Base-by-base conservation (phyloP, 2,888 invertebrate species). In the Ctena decussata region DNA sequence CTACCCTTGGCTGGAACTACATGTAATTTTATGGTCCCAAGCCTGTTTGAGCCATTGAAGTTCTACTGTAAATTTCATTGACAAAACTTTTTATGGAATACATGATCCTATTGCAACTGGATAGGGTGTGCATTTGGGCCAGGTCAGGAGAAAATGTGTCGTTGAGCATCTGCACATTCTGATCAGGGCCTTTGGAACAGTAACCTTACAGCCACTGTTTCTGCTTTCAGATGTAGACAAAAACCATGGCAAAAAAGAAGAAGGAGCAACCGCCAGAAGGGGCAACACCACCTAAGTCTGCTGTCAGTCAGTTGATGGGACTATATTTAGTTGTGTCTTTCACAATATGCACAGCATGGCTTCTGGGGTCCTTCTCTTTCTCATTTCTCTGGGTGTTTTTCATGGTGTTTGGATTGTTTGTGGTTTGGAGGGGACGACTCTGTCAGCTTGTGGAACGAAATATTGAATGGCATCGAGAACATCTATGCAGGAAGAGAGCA, bases 401-500 rank as follows among this genome's bases (percentile, higher is more conserved):
- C 21, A 90, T 95, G 21, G 90, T 94, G 30, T 92, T 93, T 35
- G 82, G 92, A 65, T 85, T 95, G 30, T 95, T 95, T 83, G 72
- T 93, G 0, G 87, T 95, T 21, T 95, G 95, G 95, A 93, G 91
- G 84, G 91, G 94, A 27, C 93, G 94, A 81, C 91, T 95, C 41
- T 84, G 91, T 35, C 87, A 89, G 39, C 90, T 95, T 73, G 92
- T 94, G 30, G 93, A 93, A 37, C 91, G 91, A 73, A 93, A 93
- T 69, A 78, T 95, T 39, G 90, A 91, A 65, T 86, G 93, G 78
- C 93, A 94, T 60, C 94, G 94, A 74, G 83, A 95, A 0, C 93
- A 96, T 71, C 92, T 96, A 44, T 96, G 96, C 80, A 94, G 96
- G 53, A 95, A 96, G 84, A 93, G 96, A 37, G 96, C 96, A 0